phyloP scores from a whole-genome alignment of 2,113 vertebrate genomes.

The Cervus canadensis region DNA sequence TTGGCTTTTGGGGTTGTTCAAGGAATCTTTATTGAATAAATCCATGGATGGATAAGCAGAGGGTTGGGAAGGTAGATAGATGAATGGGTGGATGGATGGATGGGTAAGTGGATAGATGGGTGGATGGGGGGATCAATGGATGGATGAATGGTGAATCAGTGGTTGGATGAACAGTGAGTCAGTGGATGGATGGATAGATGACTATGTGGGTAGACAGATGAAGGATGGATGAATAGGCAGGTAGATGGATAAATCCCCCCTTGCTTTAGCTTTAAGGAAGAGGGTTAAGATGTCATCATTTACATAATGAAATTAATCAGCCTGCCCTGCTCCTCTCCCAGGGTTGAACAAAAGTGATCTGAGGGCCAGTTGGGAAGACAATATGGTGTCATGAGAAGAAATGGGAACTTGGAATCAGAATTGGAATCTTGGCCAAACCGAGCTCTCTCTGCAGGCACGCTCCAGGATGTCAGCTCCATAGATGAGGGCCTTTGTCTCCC shows the following conservation, averaged over 20 bases:
- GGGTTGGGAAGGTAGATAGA: rapidly evolving
- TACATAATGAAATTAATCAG: background rate
- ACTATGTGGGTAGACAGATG: background rate
- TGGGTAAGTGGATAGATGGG: rapidly evolving
- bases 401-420: background rate
- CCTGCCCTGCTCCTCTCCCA: background rate
- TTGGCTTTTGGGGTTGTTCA: background rate
- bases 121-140: rapidly evolving
- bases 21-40: background rate
- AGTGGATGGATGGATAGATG: rapidly evolving
- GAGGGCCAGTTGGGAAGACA: background rate
- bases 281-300: background rate
- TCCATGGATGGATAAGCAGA: rapidly evolving
- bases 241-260: too few relatives aligned
- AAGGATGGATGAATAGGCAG: rapidly evolving
- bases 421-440: background rate
- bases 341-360: background rate
- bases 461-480: rapidly evolving
- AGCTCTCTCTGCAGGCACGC: background rate
- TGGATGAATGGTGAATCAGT: too few relatives aligned
- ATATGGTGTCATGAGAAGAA: background rate
- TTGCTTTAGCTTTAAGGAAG: background rate
- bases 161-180: rapidly evolving
- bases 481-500: background rate
- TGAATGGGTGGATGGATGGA: rapidly evolving